Base-by-base conservation (phyloP, 2,797 vertebrate species). In the Neostethus bicornis region DNA sequence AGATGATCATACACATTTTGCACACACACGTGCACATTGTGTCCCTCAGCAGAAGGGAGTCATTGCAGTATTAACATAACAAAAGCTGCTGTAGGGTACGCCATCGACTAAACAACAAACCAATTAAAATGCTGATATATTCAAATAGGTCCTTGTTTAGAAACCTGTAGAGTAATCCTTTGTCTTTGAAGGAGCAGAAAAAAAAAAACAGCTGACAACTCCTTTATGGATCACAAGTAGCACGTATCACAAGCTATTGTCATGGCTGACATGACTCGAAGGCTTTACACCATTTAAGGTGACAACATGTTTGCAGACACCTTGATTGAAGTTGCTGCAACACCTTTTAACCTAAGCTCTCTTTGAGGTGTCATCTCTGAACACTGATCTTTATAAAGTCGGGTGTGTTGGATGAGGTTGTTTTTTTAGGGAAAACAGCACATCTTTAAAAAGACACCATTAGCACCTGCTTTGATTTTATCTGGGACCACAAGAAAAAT, bases 251-350 rank as follows among this genome's bases (percentile, higher is more conserved):
- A 39, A 39, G 37, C 17, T 17, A 10, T 10, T 11, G 8, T 6
- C 3, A 29, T 20, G 28, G 23, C 51, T 39, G 32, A 50, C n/a
- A 43, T 31, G 21, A 56, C 29, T 38, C 25, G 10, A 50, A 54
- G 32, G 25, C 24, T 29, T 49, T 29, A 21, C 32, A 42, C 31
- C 39, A 13, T 38, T 23, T n/a, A 4, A 38, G 16, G 21, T 35
- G 34, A 51, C 12, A 32, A 4, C 32, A 42, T 29, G 21, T 51
- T 56, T 38, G 51, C 34, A 35, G 34, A 35, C 34, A 16, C 34
- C 34, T 35, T 35, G 34, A 35, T 16, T 48, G 14, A 64, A 67
- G 37, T 37, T 13, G 20, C 17, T 9, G 16, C 45, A 38, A 21
- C 42, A 43, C 16, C 14, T 25, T 54, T 32, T 37, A 44, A 64